Evolutionary conservation across 2,888 invertebrate genomes (phyloP), one percentile per base, ranked within the genome.

Genomic region (Latrodectus hesperus): DNA sequence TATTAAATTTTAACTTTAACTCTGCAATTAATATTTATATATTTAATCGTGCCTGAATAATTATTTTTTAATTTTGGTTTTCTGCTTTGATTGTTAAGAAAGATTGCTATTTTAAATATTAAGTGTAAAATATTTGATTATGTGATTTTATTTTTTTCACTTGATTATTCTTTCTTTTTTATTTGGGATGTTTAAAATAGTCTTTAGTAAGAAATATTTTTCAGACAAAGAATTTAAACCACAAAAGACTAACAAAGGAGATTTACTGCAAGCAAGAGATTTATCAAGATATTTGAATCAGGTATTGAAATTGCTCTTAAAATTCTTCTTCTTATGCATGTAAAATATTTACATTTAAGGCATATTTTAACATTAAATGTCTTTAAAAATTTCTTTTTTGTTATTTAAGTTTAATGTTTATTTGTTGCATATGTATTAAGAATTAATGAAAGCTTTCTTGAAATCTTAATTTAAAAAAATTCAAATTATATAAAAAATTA

Each of bases 221-320:
- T 9, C 89, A 92, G 96, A 96, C 74, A 93, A 93, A 76, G 92
- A 94, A n/a, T 91, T 93, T 71, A 93, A 93, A n/a, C 95, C 90
- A 93, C 93, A 93, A 89, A 92, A 93, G 76, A 92, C 93, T 51
- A 94, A 95, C 81, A 95, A 96, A 90, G 95, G 96, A 53, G 97
- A 97, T 91, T 93, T 96, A 67, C 90, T 93, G 17, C 92, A 96
- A 91, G 96, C 96, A 0, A 95, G 95, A 90, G 96, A 97, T 91
- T 92, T 98, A 14, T 96, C 95, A 92, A 94, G 96, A 90, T 97
- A 97, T 91, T 96, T 97, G 9, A 95, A 95, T 89, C 92, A 93
- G 91, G 92, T 92, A 84, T n/a, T 71, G 26, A 17, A 55, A 22
- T 22, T 22, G 1, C 22, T 22, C 22, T 22, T 22, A 1, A 22